Evolutionary conservation across 2,113 vertebrate genomes (phyloP), one percentile per base, ranked within the genome.

Genomic region (Salvelinus fontinalis): DNA sequence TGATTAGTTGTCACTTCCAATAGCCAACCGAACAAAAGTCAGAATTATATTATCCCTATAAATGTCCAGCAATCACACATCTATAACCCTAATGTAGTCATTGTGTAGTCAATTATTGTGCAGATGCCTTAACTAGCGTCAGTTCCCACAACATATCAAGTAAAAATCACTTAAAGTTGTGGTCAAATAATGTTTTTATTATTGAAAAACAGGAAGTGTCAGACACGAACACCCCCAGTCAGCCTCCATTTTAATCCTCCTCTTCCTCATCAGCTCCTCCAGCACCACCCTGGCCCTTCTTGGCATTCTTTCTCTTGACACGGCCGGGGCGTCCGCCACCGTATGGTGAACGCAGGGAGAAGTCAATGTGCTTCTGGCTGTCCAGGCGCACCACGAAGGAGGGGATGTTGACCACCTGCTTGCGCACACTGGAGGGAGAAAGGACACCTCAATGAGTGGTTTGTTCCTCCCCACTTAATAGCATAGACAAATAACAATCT

Each of bases 361-460:
- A 98, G 91, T 98, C 96, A 0, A 97, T 98, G 92, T 98, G 96
- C 86, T 97, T 98, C 93, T 98, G 96, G 44, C 95, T 97, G 90
- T 98, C 96, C 92, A 98, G 91, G 44, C 96, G 95, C 70, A 98
- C 96, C 44, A 98, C 95, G 68, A 97, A 98, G 18, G 96, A 98
- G 0, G 96, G 96, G 89, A 98, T 97, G 89, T 98, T 98, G 85
- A 97, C 96, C 83, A 97, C 96, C 91, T 98, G 96, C 84, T 97
- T 97, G 70, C 96, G 95, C 70, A 97, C 96, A 79, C 96, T 97
- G 85, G 6, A 31, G 12, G 80, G 13, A 76, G 3, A 59, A 5
- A 65, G 60, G 2, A 29, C 67, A 73, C 6, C 60, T 2, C 0
- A 44, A 54, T 11, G 3, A 54, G 2, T 0, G 4, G 11, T 1